These are phyloP conservation scores for Camptogramma bilineatum DNA, from an alignment of 2,888 invertebrate species.

Conservation along the genomic window DNA sequence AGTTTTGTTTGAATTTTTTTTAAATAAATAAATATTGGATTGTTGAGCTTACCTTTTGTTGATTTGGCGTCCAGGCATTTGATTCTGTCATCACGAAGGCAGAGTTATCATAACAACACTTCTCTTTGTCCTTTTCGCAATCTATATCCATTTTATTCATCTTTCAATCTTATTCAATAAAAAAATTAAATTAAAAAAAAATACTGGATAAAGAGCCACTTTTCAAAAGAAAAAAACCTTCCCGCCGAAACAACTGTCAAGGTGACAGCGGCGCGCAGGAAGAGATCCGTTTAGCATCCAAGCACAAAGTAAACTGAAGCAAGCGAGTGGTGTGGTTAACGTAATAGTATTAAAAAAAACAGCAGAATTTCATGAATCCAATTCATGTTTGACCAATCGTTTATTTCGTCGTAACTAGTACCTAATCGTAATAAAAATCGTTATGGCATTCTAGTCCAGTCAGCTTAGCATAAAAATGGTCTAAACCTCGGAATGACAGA, in stretches of 20 bases:
- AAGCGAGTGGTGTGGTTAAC: constrained; percentile 23
- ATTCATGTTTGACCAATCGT: constrained; percentile 28
- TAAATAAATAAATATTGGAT: not conserved
- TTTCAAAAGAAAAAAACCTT: constrained; percentile 27
- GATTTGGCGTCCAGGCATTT: constrained; percentile 56
- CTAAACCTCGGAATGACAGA: too few relatives aligned
- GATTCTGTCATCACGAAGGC: constrained; percentile 75
- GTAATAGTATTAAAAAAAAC: constrained; percentile 39
- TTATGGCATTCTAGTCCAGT: constrained; percentile 11
- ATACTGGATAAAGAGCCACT: constrained; percentile 5
- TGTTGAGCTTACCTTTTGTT: constrained; percentile 45
- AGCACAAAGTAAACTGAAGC: constrained; percentile 40
- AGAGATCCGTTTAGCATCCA: constrained; percentile 36
- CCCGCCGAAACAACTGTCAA: constrained; percentile 58
- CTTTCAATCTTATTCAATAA: not conserved
- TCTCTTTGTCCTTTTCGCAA: constrained; percentile 54
- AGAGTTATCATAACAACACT: constrained; percentile 69
- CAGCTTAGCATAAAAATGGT: too few relatives aligned
- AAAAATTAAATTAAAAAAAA: not conserved
- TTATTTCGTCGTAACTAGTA: constrained; percentile 5
- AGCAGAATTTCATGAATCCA: constrained; percentile 28
- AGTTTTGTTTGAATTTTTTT: not conserved
- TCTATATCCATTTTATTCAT: constrained; percentile 44
- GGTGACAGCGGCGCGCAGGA: constrained; percentile 30
- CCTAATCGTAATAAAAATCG: constrained; percentile 16